These are phyloP conservation scores for Drosophila limbata DNA, from an alignment of 2,888 invertebrate genomes.

Conservation along the genomic window DNA sequence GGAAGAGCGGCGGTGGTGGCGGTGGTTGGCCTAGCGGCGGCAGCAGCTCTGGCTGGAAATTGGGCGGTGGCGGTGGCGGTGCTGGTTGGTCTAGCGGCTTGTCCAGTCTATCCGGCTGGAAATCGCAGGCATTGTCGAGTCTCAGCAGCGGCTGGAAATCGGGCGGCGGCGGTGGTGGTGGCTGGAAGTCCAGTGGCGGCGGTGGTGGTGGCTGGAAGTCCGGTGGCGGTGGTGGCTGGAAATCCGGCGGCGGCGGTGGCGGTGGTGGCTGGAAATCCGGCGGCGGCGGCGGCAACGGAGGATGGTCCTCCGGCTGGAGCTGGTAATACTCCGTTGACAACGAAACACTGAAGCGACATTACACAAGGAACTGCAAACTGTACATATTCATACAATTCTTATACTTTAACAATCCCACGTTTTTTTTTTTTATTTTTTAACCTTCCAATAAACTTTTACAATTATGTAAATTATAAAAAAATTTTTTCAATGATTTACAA, in stretches of 20 bases:
- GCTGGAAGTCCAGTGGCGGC: constrained; percentile 37
- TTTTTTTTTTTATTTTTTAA: constrained; percentile 25
- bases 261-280: constrained; percentile 44
- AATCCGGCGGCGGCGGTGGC: constrained; percentile 37
- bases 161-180: constrained; percentile 40
- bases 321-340: constrained; percentile 47
- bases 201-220: constrained; percentile 51
- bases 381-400: constrained; percentile 21
- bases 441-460: constrained; percentile 45
- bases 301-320: constrained; percentile 59
- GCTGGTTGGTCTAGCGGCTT: constrained; percentile 47
- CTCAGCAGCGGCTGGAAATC: constrained; percentile 58
- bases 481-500: background rate
- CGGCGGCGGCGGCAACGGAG: constrained; percentile 40
- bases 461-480: constrained; percentile 13
- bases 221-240: constrained; percentile 50
- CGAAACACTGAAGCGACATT: constrained; percentile 10
- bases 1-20: constrained; percentile 28
- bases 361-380: constrained; percentile 39
- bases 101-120: constrained; percentile 39
- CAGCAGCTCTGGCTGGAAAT: constrained; percentile 59
- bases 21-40: constrained; percentile 38
- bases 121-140: constrained; percentile 39
- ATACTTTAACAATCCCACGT: constrained; percentile 9
- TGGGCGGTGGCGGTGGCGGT: constrained; percentile 42